These are phyloP conservation scores for Vicugna pacos DNA, from an alignment of 2,113 vertebrate species.

Conservation along the genomic window DNA sequence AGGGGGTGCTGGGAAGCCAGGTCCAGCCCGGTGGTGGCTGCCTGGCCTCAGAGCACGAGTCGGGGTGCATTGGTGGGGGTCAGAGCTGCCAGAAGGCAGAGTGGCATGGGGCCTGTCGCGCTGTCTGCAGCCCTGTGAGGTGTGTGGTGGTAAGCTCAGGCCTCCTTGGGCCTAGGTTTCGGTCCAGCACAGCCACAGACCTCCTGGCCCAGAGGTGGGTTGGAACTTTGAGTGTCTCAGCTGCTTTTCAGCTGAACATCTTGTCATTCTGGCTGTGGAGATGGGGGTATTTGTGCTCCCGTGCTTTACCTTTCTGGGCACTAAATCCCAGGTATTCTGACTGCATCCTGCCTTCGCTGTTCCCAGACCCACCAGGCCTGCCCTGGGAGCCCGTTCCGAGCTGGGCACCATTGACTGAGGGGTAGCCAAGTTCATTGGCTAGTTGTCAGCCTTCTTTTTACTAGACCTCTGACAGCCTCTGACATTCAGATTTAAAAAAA, in stretches of 20 bases:
- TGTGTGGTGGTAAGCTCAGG: neutral
- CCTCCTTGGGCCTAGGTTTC: too few species aligned
- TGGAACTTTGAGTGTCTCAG: accelerated
- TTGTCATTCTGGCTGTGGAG: neutral
- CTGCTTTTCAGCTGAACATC: neutral
- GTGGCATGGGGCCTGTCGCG: accelerated
- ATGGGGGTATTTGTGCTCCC: too few species aligned
- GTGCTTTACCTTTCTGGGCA: neutral
- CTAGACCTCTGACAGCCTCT: neutral
- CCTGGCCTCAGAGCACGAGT: neutral
- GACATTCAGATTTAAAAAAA: neutral
- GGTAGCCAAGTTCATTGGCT: neutral
- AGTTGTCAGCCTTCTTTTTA: neutral
- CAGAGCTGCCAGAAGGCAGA: neutral
- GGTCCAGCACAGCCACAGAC: neutral
- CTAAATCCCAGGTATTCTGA: neutral
- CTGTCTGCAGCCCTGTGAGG: neutral
- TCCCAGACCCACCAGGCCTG: neutral
- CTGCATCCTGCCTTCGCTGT: neutral
- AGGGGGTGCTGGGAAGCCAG: neutral
- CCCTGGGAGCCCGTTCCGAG: neutral
- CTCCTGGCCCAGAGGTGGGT: neutral
- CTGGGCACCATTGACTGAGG: neutral
- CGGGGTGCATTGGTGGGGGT: accelerated
- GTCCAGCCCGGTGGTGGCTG: accelerated